phyloP scores from a whole-genome alignment of 2,888 invertebrate species.

The Margaritifera margaritifera region DNA sequence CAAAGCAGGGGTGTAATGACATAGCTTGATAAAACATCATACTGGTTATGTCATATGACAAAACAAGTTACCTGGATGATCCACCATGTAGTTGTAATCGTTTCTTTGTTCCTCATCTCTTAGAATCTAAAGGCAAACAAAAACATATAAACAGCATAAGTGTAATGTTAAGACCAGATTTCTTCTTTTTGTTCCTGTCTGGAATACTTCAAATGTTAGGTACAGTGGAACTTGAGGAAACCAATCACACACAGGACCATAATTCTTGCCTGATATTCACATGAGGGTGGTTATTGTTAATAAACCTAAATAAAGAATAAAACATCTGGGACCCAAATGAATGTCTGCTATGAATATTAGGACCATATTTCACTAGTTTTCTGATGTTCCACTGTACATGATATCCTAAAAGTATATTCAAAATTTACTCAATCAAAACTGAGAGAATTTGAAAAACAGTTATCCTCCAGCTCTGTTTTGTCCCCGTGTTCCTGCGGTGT shows the following conservation, averaged over 20 bases:
- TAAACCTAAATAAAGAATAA: constrained; percentile 1
- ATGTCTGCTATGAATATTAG: background rate
- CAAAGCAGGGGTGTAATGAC: background rate
- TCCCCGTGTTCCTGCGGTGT: too few species aligned
- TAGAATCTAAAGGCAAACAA: constrained; percentile 81
- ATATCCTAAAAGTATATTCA: too few species aligned
- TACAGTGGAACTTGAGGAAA: too few species aligned
- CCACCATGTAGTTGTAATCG: constrained; percentile 96
- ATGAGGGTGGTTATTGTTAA: background rate
- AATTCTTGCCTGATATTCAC: too few species aligned
- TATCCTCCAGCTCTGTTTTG: too few species aligned
- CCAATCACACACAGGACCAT: too few species aligned
- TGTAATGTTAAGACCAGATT: too few species aligned
- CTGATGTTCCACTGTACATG: too few species aligned
- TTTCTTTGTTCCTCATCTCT: constrained; percentile 90
- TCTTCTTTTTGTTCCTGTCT: too few species aligned
- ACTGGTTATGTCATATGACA: background rate
- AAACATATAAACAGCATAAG: background rate
- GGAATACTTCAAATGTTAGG: too few species aligned
- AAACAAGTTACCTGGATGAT: constrained; percentile 81
- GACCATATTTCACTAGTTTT: background rate
- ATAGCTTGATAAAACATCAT: background rate
- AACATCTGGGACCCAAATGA: background rate
- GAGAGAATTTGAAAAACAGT: too few species aligned
- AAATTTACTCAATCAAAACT: too few species aligned